Conservation (phyloP, 2,113 vertebrate genomes). For the Zosterops hypoxanthus region DNA sequence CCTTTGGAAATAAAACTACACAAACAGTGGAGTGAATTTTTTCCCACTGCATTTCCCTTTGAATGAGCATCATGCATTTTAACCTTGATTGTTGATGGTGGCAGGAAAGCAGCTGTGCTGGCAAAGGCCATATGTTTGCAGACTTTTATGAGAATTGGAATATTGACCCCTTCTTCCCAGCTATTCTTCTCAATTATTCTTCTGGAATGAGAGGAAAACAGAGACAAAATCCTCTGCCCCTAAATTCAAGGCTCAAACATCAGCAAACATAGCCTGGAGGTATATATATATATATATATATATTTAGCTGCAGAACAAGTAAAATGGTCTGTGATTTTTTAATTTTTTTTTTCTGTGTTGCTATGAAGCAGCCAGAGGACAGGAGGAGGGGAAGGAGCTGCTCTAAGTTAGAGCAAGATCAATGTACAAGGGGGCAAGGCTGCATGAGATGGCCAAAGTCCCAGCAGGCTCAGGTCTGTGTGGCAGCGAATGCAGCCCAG, state of each 20-base stretch:
- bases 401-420: not conserved
- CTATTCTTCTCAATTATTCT: not conserved
- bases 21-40: not conserved
- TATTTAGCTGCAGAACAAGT: not conserved
- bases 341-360: no score
- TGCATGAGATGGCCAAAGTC: accelerated
- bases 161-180: not conserved
- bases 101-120: not conserved
- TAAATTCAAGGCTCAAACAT: not conserved
- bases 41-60: not conserved
- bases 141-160: not conserved
- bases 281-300: accelerated
- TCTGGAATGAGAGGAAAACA: not conserved
- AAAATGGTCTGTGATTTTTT: not conserved
- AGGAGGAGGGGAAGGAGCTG: not conserved
- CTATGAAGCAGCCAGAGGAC: not conserved
- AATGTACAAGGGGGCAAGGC: accelerated
- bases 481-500: accelerated
- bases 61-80: not conserved
- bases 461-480: accelerated
- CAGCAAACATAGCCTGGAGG: not conserved
- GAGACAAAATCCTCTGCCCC: not conserved
- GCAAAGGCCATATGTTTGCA: not conserved
- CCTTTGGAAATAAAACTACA: not conserved
- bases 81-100: not conserved